phyloP scores from a whole-genome alignment of 2,113 vertebrate species.

The Jaculus jaculus region DNA sequence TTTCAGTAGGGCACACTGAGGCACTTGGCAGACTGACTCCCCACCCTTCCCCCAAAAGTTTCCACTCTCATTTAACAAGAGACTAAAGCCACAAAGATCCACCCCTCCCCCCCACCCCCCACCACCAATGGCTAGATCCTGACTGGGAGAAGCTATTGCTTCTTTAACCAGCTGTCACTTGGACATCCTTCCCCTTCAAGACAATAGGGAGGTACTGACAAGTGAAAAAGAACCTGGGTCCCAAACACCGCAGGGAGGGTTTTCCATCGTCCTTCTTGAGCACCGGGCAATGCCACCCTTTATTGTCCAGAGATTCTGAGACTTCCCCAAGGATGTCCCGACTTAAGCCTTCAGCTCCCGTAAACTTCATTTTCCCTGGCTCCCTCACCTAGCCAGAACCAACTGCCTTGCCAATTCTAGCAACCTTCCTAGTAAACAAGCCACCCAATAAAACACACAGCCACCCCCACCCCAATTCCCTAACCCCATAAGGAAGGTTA shows the following conservation, averaged over 20 bases:
- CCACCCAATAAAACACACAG: no score
- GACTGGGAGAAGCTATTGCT: no score
- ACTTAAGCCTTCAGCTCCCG: slow-evolving; percentile 6
- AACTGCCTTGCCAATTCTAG: no score
- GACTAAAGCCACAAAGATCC: not conserved
- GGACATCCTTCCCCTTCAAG: no score
- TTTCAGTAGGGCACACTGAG: slow-evolving; percentile 67
- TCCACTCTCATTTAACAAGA: slow-evolving; percentile 16
- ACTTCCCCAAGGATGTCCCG: not conserved
- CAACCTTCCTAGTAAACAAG: no score
- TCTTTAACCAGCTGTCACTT: no score
- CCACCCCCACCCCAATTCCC: not conserved
- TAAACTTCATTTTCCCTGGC: not conserved
- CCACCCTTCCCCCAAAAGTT: no score
- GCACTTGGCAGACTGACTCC: slow-evolving; percentile 71
- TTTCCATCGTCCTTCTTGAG: not conserved
- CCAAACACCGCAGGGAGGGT: no score
- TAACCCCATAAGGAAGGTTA: no score
- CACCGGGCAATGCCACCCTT: not conserved
- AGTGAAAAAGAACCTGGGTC: not conserved
- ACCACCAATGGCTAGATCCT: no score
- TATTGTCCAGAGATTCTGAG: not conserved
- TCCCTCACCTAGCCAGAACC: no score
- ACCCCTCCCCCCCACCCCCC: not conserved
- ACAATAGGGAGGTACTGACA: no score